Base-by-base conservation (phyloP, 2,797 vertebrate species). In the Pagetopsis macropterus region DNA sequence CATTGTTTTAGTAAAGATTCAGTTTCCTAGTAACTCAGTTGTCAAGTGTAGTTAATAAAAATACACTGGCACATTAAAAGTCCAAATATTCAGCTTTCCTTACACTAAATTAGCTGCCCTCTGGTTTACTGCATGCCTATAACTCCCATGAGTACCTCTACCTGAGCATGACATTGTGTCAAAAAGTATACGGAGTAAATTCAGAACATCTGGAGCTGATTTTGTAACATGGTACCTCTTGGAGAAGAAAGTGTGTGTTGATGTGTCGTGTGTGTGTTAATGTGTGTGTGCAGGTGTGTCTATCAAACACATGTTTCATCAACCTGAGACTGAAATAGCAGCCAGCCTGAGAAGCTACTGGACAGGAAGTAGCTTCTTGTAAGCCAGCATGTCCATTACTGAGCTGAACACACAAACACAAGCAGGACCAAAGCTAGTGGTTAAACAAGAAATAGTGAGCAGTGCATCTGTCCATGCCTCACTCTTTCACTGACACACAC, bases 141-240 rank as follows among this genome's bases (percentile, higher is more conserved):
- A 84, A 79, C 84, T 84, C 83, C 83, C 82, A 84, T 37, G 56
- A 83, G 76, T 66, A 58, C 58, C 43, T 70, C 78, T 70, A 61
- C 70, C 74, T 70, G 68, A 83, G 80, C 76, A 16, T 46, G 70
- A 86, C 62, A 72, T 62, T 14, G 14, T 49, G 65, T 66, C 65
- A 21, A 17, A 56, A 23, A 15, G 48, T 46, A 31, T 43, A 68
- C 17, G 21, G 19, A 77, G 67, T 45, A 21, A 49, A 61, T 46
- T 16, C n/a, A 57, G 84, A 84, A 87, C 93, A 93, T 92, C 89
- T 92, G 92, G 87, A 89, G 81, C 15, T 52, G 68, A 85, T 90
- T 84, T 15, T 73, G 73, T 70, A 71, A 67, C 57, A 58, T 13
- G 10, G 51, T 44, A 65, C 33, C 61, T 61, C 78, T 54, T 60